A percentile compares a stretch with the other conserved stretches of the same genome.
Evolutionary conservation across 2,888 invertebrate species (phyloP).

Genomic region (Drosophila fulvimacula): DNA sequence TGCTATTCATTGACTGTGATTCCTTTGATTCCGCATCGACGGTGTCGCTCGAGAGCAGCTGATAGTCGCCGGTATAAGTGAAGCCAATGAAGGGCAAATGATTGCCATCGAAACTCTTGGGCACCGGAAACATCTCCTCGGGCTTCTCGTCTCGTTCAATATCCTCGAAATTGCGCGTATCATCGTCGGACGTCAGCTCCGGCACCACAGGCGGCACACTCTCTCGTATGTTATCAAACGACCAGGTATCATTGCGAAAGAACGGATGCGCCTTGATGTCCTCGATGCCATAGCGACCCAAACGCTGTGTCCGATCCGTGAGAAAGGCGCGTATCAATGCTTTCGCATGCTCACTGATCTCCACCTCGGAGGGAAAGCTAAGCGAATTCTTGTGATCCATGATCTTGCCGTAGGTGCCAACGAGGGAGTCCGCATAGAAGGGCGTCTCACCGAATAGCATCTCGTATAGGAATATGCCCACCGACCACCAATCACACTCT

Average conservation of each 20-base stretch:
- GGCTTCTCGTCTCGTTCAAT: constrained; percentile 96
- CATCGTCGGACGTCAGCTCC: constrained; percentile 97
- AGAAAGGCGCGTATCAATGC: constrained; percentile 96
- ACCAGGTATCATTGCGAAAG: constrained; percentile 98
- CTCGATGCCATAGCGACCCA: constrained; percentile 96
- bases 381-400: constrained; percentile 99
- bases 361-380: constrained; percentile 97
- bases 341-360: constrained; percentile 94
- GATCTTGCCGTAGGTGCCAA: constrained; percentile 99
- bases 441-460: constrained; percentile 99
- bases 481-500: constrained; percentile 99
- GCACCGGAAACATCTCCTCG: constrained; percentile 97
- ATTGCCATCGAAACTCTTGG: constrained; percentile 99
- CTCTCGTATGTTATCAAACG: constrained; percentile 97
- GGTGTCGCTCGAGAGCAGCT: constrained; percentile 88
- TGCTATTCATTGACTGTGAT: constrained; percentile 79
- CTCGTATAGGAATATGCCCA: constrained; percentile 99
- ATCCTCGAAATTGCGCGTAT: constrained; percentile 99
- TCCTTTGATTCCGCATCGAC: constrained; percentile 88
- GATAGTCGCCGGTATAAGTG: constrained; percentile 97
- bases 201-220: constrained; percentile 99
- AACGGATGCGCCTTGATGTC: constrained; percentile 98
- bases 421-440: constrained; percentile 99
- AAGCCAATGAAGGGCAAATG: constrained; percentile 99
- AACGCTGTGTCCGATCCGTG: constrained; percentile 94